Conservation (phyloP, 2,888 invertebrate genomes). For the Biston betularia region DNA sequence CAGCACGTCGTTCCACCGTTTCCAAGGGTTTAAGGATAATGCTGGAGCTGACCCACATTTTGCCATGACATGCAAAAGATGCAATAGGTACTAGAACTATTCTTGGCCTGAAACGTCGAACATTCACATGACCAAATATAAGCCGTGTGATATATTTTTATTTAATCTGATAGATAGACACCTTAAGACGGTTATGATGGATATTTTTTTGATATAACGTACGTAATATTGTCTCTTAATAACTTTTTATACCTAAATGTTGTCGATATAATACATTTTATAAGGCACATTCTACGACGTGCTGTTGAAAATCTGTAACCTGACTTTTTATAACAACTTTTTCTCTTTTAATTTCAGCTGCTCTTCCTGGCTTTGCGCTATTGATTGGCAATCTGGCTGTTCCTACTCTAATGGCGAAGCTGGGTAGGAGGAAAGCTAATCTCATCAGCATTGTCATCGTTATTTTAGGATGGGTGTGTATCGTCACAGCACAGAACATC, state of each 20-base stretch:
- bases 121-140: too few species aligned
- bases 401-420: conserved; percentile 74
- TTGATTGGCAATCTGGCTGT: conserved; percentile 59
- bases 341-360: conserved; percentile 50
- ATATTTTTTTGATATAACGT: too few species aligned
- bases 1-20: too few species aligned
- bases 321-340: background rate
- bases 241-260: background rate
- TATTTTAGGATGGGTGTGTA: conserved; percentile 79
- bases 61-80: too few species aligned
- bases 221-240: too few species aligned
- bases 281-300: background rate
- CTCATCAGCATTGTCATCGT: conserved; percentile 75
- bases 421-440: conserved; percentile 80
- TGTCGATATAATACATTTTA: background rate
- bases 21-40: too few species aligned
- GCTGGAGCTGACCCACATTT: too few species aligned
- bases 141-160: too few species aligned
- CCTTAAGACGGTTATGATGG: too few species aligned
- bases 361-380: conserved; percentile 55
- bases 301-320: background rate
- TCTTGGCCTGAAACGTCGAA: too few species aligned
- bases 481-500: conserved; percentile 70
- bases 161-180: too few species aligned
- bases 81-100: too few species aligned